A percentile compares a stretch with the other conserved stretches of the same genome.
Conservation (phyloP, 2,797 vertebrate species). For the Halcyon smyrnensis region DNA sequence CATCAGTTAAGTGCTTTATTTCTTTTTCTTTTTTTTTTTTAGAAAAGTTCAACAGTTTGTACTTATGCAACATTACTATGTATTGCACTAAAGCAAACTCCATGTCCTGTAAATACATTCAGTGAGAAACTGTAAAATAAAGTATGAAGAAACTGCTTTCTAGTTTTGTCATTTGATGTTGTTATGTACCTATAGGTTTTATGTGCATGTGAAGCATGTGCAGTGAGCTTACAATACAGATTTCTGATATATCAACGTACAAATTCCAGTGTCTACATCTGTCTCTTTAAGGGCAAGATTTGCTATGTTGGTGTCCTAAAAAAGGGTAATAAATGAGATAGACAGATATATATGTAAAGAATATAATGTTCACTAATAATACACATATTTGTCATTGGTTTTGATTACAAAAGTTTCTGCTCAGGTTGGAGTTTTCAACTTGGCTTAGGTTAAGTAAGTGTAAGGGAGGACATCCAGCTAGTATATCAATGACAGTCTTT, state of each 20-base stretch:
- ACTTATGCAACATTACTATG: conserved; percentile 98
- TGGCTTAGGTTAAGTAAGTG: not conserved
- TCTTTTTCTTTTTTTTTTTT: conserved; percentile 87
- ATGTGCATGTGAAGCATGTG: not conserved
- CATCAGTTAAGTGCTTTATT: conserved; percentile 84
- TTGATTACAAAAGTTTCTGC: not conserved
- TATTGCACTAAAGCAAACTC: conserved; percentile 96
- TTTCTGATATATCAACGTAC: conserved; percentile 7
- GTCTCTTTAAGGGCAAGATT: not conserved
- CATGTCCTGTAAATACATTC: conserved; percentile 96
- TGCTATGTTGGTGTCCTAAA: not conserved
- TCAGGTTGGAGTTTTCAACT: not conserved
- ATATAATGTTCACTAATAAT: not conserved
- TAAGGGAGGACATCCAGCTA: not conserved
- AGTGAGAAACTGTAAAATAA: conserved; percentile 93
- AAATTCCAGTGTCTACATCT: conserved; percentile 9
- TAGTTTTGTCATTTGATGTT: conserved; percentile 40
- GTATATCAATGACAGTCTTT: not conserved
- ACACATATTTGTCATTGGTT: not conserved
- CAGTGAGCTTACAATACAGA: not conserved
- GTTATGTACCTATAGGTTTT: not conserved
- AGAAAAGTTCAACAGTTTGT: conserved; percentile 90
- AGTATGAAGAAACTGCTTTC: conserved; percentile 72
- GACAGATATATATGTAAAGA: not conserved
- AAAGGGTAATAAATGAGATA: not conserved